Evolutionary conservation across 2,797 vertebrate genomes (phyloP).

Genomic region (Tarsius wallacei): DNA sequence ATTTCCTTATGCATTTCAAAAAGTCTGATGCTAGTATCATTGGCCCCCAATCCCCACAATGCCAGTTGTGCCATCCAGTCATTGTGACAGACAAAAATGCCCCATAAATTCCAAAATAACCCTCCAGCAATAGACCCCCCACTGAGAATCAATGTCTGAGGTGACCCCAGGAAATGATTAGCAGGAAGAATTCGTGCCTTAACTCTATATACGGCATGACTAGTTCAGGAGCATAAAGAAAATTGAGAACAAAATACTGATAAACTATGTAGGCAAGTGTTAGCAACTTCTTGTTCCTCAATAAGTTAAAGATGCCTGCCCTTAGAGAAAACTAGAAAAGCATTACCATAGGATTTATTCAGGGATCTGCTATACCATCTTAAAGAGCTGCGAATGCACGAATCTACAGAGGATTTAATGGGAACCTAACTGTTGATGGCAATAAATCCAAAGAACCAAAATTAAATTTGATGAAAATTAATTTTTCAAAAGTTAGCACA

Average conservation of each 20-base stretch:
- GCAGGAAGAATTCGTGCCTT: background rate
- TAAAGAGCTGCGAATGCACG: background rate
- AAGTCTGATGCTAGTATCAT: background rate
- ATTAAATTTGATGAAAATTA: background rate
- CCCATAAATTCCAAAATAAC: background rate
- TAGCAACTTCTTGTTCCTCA: background rate
- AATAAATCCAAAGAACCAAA: background rate
- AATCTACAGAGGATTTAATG: background rate
- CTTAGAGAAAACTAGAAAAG: slow-evolving; percentile 1
- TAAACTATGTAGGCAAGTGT: background rate
- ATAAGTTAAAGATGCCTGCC: background rate
- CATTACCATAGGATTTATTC: background rate
- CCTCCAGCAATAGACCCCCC: background rate
- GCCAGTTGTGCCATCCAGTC: background rate
- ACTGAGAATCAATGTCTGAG: background rate
- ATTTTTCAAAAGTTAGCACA: background rate
- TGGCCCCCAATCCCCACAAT: background rate
- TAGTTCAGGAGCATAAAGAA: background rate
- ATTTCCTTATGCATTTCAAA: background rate
- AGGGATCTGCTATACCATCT: background rate
- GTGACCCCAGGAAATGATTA: background rate
- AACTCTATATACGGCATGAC: background rate
- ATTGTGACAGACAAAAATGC: background rate
- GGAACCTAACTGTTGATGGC: background rate
- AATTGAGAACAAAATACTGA: background rate